Percentiles rank a stretch among this genome's conserved stretches.
phyloP scores from a whole-genome alignment of 1,140 invertebrate genomes.

The Scaptomyza hsui region DNA sequence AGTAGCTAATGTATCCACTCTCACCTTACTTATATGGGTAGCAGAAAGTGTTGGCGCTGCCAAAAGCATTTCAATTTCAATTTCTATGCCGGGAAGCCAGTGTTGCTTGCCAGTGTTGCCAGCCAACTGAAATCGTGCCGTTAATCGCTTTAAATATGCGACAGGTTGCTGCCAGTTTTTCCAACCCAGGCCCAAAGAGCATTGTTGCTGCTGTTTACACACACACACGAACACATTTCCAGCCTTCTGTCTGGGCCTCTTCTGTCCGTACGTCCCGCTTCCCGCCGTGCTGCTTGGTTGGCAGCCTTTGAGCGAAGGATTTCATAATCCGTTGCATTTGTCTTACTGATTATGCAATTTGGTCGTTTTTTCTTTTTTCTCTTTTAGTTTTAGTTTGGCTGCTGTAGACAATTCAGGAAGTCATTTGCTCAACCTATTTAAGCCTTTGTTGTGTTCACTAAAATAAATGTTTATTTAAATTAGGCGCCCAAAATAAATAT shows the following conservation, averaged over 20 bases:
- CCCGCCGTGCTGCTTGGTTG: slow-evolving; percentile 32
- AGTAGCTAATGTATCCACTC: slow-evolving; percentile 5
- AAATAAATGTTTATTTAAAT: slow-evolving; percentile 82
- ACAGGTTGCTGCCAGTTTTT: slow-evolving; percentile 75
- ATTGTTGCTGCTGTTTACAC: slow-evolving; percentile 25
- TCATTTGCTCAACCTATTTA: slow-evolving; percentile 76
- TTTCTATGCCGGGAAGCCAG: slow-evolving; percentile 54
- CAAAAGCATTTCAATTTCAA: slow-evolving; percentile 80
- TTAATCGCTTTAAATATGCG: slow-evolving; percentile 81
- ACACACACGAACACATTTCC: too few relatives aligned
- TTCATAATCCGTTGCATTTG: slow-evolving; percentile 77
- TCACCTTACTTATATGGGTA: neutral
- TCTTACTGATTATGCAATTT: slow-evolving; percentile 77
- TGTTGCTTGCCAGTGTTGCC: slow-evolving; percentile 56
- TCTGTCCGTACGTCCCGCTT: slow-evolving; percentile 19
- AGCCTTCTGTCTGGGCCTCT: slow-evolving; percentile 12
- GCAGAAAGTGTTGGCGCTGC: slow-evolving; percentile 66
- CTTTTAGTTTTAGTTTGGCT: slow-evolving; percentile 6
- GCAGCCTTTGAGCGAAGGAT: slow-evolving; percentile 70
- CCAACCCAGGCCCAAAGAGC: slow-evolving; percentile 38
- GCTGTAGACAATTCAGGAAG: slow-evolving; percentile 67
- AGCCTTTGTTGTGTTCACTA: slow-evolving; percentile 61
- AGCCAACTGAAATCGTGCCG: slow-evolving; percentile 71
- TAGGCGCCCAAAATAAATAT: slow-evolving; percentile 71
- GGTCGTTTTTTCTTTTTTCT: slow-evolving; percentile 35